Evolutionary conservation across 2,797 vertebrate species (phyloP).

Genomic region (Sarcophilus harrisii): DNA sequence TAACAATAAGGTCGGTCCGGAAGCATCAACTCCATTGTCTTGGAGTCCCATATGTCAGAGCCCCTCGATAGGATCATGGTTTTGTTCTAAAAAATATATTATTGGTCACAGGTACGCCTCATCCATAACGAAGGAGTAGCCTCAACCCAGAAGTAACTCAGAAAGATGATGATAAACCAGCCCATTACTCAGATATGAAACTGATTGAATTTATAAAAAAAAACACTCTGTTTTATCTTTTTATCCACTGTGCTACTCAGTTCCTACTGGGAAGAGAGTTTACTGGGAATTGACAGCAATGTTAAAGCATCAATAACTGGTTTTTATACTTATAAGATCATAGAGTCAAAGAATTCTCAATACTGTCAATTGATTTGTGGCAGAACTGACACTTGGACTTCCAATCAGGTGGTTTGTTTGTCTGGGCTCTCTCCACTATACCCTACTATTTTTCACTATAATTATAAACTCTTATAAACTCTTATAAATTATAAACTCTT

Average conservation of each 20-base stretch:
- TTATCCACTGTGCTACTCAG: too few relatives aligned
- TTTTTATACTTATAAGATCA: too few relatives aligned
- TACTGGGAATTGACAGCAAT: too few relatives aligned
- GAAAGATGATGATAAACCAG: slow-evolving; percentile 59
- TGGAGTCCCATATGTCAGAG: slow-evolving; percentile 10
- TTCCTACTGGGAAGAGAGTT: too few relatives aligned
- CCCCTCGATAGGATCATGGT: slow-evolving; percentile 23
- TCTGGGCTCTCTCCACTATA: not conserved
- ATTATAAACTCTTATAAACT: too few relatives aligned
- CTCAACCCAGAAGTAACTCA: slow-evolving; percentile 63
- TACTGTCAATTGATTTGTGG: not conserved
- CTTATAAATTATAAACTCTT: too few relatives aligned
- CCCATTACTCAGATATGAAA: slow-evolving; percentile 42
- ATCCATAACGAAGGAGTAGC: slow-evolving; percentile 60
- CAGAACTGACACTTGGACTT: too few relatives aligned
- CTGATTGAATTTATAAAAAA: too few relatives aligned
- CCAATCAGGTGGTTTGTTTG: not conserved
- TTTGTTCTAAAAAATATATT: slow-evolving; percentile 63
- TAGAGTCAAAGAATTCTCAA: not conserved
- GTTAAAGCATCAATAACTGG: too few relatives aligned
- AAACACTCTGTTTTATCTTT: too few relatives aligned
- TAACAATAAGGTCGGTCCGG: slow-evolving; percentile 24
- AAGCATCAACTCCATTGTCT: slow-evolving; percentile 20
- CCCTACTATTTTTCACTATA: not conserved
- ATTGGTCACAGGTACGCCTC: slow-evolving; percentile 62